Percentiles rank a stretch among this genome's conserved stretches.
Conservation (phyloP, 2,888 invertebrate genomes). For the Tachystola acroxantha region DNA sequence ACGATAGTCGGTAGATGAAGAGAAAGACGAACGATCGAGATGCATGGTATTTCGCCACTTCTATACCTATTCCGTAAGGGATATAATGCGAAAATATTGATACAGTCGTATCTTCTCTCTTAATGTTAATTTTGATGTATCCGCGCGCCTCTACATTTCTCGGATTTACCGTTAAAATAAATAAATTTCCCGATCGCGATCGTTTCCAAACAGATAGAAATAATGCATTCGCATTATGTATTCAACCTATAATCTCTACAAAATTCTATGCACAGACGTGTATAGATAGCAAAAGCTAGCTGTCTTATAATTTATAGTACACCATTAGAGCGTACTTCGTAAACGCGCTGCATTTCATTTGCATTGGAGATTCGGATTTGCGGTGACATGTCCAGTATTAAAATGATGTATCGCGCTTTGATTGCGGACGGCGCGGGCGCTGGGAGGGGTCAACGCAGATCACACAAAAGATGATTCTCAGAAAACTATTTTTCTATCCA, state of each 20-base stretch:
- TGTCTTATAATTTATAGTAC: constrained; percentile 65
- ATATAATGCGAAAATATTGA: too few relatives aligned
- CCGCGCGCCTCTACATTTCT: neutral
- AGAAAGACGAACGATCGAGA: too few relatives aligned
- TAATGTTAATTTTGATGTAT: too few relatives aligned
- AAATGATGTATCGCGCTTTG: constrained; percentile 70
- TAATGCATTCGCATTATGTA: constrained; percentile 60
- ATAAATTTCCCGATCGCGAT: constrained; percentile 16
- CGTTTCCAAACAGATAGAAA: constrained; percentile 27
- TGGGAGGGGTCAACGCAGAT: constrained; percentile 1
- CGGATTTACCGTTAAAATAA: neutral
- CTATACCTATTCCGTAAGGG: too few relatives aligned
- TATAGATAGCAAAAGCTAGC: constrained; percentile 63
- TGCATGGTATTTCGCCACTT: too few relatives aligned
- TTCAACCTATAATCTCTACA: constrained; percentile 64
- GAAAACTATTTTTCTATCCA: too few relatives aligned
- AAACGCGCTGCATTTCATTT: constrained; percentile 63
- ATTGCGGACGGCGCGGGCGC: constrained; percentile 39
- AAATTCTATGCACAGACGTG: constrained; percentile 63
- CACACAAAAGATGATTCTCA: too few relatives aligned
- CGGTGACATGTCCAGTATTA: constrained; percentile 71
- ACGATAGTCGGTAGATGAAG: too few relatives aligned
- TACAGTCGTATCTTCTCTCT: too few relatives aligned
- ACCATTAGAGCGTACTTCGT: constrained; percentile 61
- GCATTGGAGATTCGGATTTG: constrained; percentile 72